A percentile compares a stretch with the other conserved stretches of the same genome.
Conservation (phyloP, 2,797 vertebrate genomes). For the Aplochiton taeniatus region DNA sequence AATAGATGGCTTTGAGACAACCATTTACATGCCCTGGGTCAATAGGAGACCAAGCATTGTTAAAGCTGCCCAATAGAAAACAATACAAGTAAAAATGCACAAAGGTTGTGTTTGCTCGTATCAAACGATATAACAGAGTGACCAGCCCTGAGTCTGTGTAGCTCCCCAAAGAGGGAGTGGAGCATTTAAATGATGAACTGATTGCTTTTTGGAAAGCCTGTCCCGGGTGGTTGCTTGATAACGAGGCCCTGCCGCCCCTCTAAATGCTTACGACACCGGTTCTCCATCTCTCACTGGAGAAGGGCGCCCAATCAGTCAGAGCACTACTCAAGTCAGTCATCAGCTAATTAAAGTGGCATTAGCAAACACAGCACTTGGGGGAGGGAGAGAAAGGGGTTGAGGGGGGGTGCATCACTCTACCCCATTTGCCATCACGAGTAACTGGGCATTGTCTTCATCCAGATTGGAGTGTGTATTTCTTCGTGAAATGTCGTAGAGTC, state of each 20-base stretch:
- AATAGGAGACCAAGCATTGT: no score
- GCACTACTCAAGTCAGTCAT: conserved; percentile 42
- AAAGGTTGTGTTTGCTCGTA: neutral
- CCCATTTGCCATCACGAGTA: conserved; percentile 28
- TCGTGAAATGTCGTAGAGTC: no score
- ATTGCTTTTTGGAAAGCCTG: conserved; percentile 33
- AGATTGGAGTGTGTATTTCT: no score
- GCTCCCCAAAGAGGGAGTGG: conserved; percentile 16
- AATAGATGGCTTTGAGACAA: no score
- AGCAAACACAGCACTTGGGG: conserved; percentile 29
- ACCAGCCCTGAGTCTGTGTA: neutral
- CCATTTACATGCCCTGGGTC: no score
- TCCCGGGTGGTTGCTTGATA: conserved; percentile 27
- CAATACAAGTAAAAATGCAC: no score
- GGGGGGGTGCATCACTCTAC: conserved; percentile 21
- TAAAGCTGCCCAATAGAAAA: no score
- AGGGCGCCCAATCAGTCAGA: conserved; percentile 18
- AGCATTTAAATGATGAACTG: conserved; percentile 48
- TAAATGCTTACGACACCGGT: conserved; percentile 40
- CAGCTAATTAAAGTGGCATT: conserved; percentile 58
- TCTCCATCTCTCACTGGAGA: conserved; percentile 14
- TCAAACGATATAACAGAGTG: neutral
- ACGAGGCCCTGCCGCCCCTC: neutral
- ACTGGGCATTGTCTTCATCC: neutral
- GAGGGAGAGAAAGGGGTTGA: no score